Conservation (phyloP, 2,888 invertebrate species). For the Neoaliturus tenellus region DNA sequence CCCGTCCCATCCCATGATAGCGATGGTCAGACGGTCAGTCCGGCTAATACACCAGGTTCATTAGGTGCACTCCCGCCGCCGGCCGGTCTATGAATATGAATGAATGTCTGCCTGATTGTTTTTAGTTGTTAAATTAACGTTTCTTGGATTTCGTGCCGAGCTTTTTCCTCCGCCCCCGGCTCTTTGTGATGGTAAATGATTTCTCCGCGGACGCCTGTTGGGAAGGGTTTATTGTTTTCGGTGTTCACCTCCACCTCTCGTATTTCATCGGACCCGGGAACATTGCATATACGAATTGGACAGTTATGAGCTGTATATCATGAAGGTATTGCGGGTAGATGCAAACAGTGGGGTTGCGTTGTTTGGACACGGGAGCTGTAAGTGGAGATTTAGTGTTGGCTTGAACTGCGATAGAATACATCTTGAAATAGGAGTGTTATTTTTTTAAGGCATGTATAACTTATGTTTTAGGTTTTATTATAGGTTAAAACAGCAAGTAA, state of each 20-base stretch:
- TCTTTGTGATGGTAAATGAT: constrained; percentile 19
- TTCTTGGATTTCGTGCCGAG: constrained; percentile 22
- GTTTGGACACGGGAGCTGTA: too few relatives aligned
- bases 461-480: too few relatives aligned
- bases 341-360: background rate
- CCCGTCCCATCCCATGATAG: too few relatives aligned
- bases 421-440: too few relatives aligned
- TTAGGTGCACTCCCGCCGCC: background rate
- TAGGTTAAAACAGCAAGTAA: too few relatives aligned
- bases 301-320: background rate
- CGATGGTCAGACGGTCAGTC: background rate
- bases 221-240: background rate
- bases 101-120: constrained; percentile 23
- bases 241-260: background rate
- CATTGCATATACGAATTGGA: constrained; percentile 14
- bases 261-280: constrained; percentile 16
- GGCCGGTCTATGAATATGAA: constrained; percentile 16
- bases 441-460: too few relatives aligned
- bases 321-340: background rate
- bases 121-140: constrained; percentile 35
- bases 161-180: constrained; percentile 18
- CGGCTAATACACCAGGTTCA: background rate
- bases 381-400: too few relatives aligned
- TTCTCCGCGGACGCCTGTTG: background rate
- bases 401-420: too few relatives aligned